Evolutionary conservation across 2,888 invertebrate species (phyloP).

Genomic region (Mesorhabditis belari): DNA sequence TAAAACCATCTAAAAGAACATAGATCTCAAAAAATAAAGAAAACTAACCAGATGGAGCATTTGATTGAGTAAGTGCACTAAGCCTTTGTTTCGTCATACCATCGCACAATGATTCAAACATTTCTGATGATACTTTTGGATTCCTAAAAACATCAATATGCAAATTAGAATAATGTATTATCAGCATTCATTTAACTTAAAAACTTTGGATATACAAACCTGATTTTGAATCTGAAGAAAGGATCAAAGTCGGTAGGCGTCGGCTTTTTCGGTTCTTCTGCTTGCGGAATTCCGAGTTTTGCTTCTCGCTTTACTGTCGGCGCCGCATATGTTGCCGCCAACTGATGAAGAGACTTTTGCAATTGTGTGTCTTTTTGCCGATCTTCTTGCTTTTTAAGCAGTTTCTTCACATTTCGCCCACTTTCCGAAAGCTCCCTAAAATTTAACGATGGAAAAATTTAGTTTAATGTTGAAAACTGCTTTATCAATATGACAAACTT

Average conservation of each 20-base stretch:
- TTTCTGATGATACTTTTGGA: constrained; percentile 66
- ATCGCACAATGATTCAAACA: constrained; percentile 70
- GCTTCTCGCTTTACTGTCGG: background rate
- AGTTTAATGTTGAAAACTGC: too few species aligned
- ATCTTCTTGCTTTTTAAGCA: background rate
- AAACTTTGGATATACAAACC: background rate
- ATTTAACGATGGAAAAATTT: too few species aligned
- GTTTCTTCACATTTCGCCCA: background rate
- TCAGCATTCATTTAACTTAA: too few species aligned
- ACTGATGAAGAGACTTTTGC: background rate
- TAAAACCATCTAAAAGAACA: constrained; percentile 55
- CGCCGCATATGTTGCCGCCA: background rate
- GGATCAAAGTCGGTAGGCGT: background rate
- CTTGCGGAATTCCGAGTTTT: background rate
- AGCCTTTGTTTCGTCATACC: constrained; percentile 66
- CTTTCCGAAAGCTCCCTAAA: background rate
- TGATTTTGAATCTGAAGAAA: background rate
- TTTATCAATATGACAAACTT: background rate
- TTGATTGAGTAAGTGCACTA: constrained; percentile 59
- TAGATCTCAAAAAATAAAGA: constrained; percentile 26
- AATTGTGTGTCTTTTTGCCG: background rate
- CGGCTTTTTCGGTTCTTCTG: background rate
- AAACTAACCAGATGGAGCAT: background rate
- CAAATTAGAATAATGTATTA: too few species aligned
- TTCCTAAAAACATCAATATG: constrained; percentile 50